Percentiles rank a stretch among this genome's conserved stretches.
Conservation (phyloP, 1,140 invertebrate species). For the Diorhabda elongata region DNA sequence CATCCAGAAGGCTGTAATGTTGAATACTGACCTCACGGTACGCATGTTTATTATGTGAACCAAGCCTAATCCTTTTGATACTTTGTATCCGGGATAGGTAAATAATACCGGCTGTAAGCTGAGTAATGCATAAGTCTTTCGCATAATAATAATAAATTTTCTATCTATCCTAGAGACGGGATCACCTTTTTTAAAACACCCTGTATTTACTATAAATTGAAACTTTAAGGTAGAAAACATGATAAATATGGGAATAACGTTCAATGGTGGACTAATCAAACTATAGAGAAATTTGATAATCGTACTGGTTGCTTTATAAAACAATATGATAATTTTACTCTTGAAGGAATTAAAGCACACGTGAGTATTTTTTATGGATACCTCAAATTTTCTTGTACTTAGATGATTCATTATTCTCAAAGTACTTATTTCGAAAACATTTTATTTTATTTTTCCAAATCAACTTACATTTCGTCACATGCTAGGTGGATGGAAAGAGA, state of each 20-base stretch:
- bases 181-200: too few species aligned
- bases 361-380: constrained; percentile 44
- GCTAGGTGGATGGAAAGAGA: constrained; percentile 71
- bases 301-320: constrained; percentile 82
- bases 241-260: constrained; percentile 69
- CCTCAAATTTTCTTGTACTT: neutral
- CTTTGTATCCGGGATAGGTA: too few species aligned
- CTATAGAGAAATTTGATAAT: constrained; percentile 62
- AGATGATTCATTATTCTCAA: too few species aligned
- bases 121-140: too few species aligned
- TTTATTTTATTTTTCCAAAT: neutral
- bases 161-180: too few species aligned
- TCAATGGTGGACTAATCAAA: constrained; percentile 85
- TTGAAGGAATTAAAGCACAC: constrained; percentile 56
- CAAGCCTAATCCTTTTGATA: too few species aligned
- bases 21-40: too few species aligned
- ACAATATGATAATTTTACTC: constrained; percentile 78
- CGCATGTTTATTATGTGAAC: too few species aligned
- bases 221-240: constrained; percentile 59
- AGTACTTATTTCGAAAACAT: neutral
- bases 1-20: too few species aligned
- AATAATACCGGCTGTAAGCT: too few species aligned
- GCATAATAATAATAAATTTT: too few species aligned
- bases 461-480: neutral
- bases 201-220: neutral